These are phyloP conservation scores for Myotis vivesi DNA, from an alignment of 2,797 vertebrate genomes.

Conservation along the genomic window DNA sequence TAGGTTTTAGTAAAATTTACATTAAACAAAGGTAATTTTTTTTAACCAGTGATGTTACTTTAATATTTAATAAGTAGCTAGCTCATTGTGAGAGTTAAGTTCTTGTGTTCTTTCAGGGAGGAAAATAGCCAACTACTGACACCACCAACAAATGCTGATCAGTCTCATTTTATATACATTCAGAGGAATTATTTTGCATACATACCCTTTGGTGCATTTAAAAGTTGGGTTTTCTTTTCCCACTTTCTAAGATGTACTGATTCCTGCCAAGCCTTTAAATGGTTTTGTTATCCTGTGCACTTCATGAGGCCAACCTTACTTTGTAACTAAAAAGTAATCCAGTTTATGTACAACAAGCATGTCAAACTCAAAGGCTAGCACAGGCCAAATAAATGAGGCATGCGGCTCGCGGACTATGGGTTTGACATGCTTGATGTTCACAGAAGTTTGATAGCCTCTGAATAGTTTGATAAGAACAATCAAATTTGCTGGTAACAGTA, in stretches of 20 bases:
- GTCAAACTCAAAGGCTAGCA: too few relatives aligned
- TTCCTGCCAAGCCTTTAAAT: neutral
- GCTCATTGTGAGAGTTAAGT: neutral
- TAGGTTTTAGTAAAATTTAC: constrained; percentile 10
- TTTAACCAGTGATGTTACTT: neutral
- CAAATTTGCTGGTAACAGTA: neutral
- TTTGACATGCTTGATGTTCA: too few relatives aligned
- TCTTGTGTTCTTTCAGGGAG: neutral
- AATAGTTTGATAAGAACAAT: neutral
- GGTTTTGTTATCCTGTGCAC: constrained; percentile 16
- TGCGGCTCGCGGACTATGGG: too few relatives aligned
- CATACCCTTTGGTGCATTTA: neutral
- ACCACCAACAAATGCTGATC: neutral
- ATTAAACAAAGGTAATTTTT: neutral
- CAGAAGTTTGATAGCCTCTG: constrained; percentile 1
- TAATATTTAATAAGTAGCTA: constrained; percentile 7
- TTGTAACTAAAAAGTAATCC: constrained; percentile 8
- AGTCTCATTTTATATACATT: neutral
- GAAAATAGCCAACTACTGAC: neutral
- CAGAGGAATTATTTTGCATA: neutral
- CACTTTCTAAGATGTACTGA: neutral
- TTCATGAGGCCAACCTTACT: neutral
- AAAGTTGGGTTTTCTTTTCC: constrained; percentile 2
- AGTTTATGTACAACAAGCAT: neutral
- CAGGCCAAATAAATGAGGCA: too few relatives aligned